Evolutionary conservation across 1,140 invertebrate species (phyloP), one percentile per base, ranked within the genome.

Genomic region (Magallana angulata): DNA sequence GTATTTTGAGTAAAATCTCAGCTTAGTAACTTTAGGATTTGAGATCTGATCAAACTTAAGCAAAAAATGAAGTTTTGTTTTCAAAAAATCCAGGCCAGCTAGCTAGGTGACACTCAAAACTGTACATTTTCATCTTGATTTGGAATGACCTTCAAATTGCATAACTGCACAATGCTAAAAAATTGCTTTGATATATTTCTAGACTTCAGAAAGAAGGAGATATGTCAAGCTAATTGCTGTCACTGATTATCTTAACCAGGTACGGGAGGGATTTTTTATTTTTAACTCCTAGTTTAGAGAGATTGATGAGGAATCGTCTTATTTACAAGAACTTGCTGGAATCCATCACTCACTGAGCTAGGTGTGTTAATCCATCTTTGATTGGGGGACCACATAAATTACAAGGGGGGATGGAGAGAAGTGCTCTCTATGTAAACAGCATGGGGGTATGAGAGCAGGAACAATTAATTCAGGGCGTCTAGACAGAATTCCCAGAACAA

Each of bases 351-450:
- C 68, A 30, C 24, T 11, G 68, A 30, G 0, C 68, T 76, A 76
- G 68, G 68, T 76, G 68, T 30, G 68, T 76, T 76, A 76, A 76
- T 76, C 68, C 68, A 76, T 76, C 68, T 76, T 76, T 76, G 68
- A 76, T 76, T 76, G 12, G 68, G 68, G 60, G 24, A 76, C 18
- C 24, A 76, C 12, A 76, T 76, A 76, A 76, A 76, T 76, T 76
- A 76, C 68, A 8, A 30, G 24, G 36, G 36, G 68, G 24, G 68
- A 76, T 76, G 68, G 68, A 30, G 36, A 76, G 24, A 76, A 76
- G 68, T 76, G 68, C 36, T 76, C 8, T 24, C 9, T 76, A 24
- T 76, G 68, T 76, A 76, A 76, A 30, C 68, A 76, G 68, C 68
- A 76, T 24, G 68, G 24, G 68, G 36, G 68, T 24, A 24, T 30